phyloP scores from a whole-genome alignment of 1,140 invertebrate genomes.

The Euwallacea similis region DNA sequence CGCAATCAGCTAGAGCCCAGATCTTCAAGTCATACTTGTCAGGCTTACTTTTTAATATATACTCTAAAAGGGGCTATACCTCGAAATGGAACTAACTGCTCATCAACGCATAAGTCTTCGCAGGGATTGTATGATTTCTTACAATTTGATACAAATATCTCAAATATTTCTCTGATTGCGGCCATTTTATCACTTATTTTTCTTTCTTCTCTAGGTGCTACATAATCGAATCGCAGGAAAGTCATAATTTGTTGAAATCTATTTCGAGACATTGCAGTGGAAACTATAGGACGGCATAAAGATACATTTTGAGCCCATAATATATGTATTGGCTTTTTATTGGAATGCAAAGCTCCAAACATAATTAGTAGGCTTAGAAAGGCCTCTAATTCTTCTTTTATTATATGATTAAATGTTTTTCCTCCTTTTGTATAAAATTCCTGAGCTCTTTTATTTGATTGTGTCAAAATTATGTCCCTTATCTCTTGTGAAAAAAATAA shows the following conservation, averaged over 20 bases:
- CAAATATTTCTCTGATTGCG: conserved; percentile 45
- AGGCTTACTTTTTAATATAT: conserved; percentile 48
- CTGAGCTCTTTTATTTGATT: too few species aligned
- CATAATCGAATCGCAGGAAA: conserved; percentile 44
- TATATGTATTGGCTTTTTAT: conserved; percentile 26
- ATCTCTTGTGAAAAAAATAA: too few species aligned
- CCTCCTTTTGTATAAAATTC: too few species aligned
- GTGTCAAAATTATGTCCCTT: too few species aligned
- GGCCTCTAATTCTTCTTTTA: too few species aligned
- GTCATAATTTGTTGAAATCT: too few species aligned
- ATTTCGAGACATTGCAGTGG: conserved; percentile 36
- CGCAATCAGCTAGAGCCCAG: conserved; percentile 48
- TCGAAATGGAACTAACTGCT: conserved; percentile 40
- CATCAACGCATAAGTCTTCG: conserved; percentile 38
- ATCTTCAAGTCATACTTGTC: conserved; percentile 48
- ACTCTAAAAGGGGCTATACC: conserved; percentile 40
- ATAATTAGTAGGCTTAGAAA: too few species aligned
- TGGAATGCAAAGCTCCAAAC: too few species aligned
- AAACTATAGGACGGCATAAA: conserved; percentile 30
- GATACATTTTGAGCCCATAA: too few species aligned
- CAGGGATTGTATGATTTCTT: conserved; percentile 44
- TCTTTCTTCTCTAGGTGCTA: conserved; percentile 39
- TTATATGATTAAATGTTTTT: too few species aligned
- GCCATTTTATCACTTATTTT: conserved; percentile 48
- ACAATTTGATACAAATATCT: too few species aligned